Evolutionary conservation across 2,888 invertebrate species (phyloP), one percentile per base, ranked within the genome.

Genomic region (Sinotaia quadrata): DNA sequence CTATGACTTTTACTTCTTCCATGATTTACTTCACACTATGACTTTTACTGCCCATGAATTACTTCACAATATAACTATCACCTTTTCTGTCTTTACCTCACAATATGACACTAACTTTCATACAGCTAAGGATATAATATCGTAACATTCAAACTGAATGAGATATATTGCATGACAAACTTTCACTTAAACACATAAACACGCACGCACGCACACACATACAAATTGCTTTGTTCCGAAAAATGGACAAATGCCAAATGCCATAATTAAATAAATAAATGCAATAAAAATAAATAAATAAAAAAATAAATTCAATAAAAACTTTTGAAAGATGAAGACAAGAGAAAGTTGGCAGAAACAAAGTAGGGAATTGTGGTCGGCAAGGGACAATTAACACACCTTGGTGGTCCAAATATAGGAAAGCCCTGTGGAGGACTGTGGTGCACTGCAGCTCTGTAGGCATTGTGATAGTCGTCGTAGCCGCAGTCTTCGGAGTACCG

Each of bases 401-500:
- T 77, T 8, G 81, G 78, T 21, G 83, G 83, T 29, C 83, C 83
- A 59, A 78, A 81, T 4, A 75, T 72, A 4, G 81, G 79, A 49
- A 71, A 78, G 68, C 75, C 76, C 0, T 74, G 58, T 15, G 73
- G 62, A 12, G 81, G 82, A 66, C 75, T 76, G 52, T 81, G 78
- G 49, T 78, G 75, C 51, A 77, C 77, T 61, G 79, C 61, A 41
- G 78, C 75, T 51, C 78, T 68, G 72, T 78, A 82, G 1, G 81
- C 76, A 56, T 77, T 79, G 69, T 83, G 82, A 69, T 74, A 81
- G 59, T 82, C 83, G 60, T 83, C 83, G 69, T 83, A 79, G 15
- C 83, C 83, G 15, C 72, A 72, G 37, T 73, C 73, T 8, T 77
- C 68, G 51, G 72, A 73, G 70, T 71, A 82, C n/a, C 81, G 73